Percentiles rank a stretch among this genome's conserved stretches.
Evolutionary conservation across 1,140 invertebrate species (phyloP).

Genomic region (Augochlora pura): DNA sequence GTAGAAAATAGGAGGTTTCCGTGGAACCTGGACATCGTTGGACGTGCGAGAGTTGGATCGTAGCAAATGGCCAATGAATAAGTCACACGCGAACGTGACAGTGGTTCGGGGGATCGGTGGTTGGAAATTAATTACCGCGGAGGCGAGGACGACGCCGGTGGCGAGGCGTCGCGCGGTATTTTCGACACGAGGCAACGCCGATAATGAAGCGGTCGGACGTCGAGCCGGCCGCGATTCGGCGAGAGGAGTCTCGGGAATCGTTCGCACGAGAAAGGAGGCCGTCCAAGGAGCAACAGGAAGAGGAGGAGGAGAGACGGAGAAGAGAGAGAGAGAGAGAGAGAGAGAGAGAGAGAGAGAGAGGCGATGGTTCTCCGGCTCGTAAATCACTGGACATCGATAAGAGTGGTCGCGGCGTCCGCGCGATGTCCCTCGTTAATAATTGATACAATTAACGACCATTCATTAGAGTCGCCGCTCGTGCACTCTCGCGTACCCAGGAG

Average conservation of each 20-base stretch:
- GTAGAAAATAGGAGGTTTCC: too few species aligned
- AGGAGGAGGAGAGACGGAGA: constrained; percentile 1
- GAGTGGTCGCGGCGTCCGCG: constrained; percentile 62
- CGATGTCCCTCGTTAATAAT: constrained; percentile 72
- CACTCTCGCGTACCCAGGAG: constrained; percentile 1
- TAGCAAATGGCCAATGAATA: constrained; percentile 48
- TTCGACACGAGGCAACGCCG: constrained; percentile 31
- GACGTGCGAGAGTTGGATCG: too few species aligned
- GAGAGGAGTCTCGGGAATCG: constrained; percentile 24
- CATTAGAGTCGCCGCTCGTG: constrained; percentile 61
- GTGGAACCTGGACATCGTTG: too few species aligned
- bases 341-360: background rate
- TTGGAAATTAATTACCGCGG: constrained; percentile 56
- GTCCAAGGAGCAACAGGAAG: constrained; percentile 5
- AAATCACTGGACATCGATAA: constrained; percentile 74
- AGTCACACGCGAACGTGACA: constrained; percentile 47
- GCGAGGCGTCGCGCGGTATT: constrained; percentile 39
- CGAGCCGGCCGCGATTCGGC: constrained; percentile 21
- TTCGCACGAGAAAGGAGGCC: constrained; percentile 3
- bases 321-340: background rate
- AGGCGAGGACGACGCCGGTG: constrained; percentile 26
- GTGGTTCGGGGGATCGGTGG: constrained; percentile 22
- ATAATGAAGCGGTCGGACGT: constrained; percentile 56
- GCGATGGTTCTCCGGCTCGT: constrained; percentile 56
- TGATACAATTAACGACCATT: constrained; percentile 74